Evolutionary conservation across 2,797 vertebrate genomes (phyloP).

Genomic region (Mormyrus hasselquistii): DNA sequence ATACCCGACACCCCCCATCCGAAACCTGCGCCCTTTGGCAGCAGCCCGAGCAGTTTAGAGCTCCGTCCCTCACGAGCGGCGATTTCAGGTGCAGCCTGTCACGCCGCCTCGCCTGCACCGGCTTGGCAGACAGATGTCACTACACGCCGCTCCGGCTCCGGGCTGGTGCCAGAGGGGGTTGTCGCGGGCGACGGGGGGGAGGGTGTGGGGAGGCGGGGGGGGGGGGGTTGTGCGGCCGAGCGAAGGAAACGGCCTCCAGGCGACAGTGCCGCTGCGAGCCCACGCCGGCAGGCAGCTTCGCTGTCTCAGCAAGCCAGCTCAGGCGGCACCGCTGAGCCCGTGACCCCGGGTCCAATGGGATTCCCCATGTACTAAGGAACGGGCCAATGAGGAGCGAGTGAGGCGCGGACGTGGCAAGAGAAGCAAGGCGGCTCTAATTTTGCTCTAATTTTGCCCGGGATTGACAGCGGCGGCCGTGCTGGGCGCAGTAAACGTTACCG

Average conservation of each 20-base stretch:
- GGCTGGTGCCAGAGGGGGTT: conserved; percentile 44
- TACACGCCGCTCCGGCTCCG: conserved; percentile 41
- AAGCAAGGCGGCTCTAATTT: not conserved
- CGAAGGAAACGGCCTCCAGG: not conserved
- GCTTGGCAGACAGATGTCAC: conserved; percentile 44
- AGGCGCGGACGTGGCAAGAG: not conserved
- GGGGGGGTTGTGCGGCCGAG: not conserved
- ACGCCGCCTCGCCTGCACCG: conserved; percentile 42
- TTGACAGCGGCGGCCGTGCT: not conserved
- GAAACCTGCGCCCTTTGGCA: conserved; percentile 61
- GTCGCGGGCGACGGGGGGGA: conserved; percentile 17
- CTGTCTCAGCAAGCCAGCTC: not conserved
- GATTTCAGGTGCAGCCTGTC: conserved; percentile 65
- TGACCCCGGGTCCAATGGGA: conserved; percentile 1
- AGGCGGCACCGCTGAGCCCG: not conserved
- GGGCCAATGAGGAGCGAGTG: not conserved
- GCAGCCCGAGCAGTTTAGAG: conserved; percentile 52
- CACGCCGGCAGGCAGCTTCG: not conserved
- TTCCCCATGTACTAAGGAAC: not conserved
- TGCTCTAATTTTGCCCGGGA: not conserved
- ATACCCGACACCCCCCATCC: conserved; percentile 47
- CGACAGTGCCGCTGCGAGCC: not conserved
- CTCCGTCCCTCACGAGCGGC: conserved; percentile 61
- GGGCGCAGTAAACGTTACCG: not conserved
- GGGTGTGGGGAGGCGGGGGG: not conserved